Percentiles rank a stretch among this genome's conserved stretches.
These are phyloP conservation scores for Catostomus latipinnis DNA, from an alignment of 2,797 vertebrate species.

Conservation along the genomic window DNA sequence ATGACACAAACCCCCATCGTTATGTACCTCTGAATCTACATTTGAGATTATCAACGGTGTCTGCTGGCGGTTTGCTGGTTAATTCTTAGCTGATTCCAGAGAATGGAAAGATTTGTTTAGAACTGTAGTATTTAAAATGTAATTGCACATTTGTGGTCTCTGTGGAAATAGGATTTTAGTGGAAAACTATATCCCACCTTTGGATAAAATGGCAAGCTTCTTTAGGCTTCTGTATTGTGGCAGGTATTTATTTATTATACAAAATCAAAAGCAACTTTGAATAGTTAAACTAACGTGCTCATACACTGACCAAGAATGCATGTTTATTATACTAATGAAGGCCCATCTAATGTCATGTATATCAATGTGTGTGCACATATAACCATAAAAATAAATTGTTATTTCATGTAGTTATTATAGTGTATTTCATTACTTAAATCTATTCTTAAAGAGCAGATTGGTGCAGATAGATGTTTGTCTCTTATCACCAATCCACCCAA, in stretches of 20 bases:
- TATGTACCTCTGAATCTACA: not conserved
- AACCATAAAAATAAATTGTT: too few relatives aligned
- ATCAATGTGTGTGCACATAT: too few relatives aligned
- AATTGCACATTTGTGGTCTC: not conserved
- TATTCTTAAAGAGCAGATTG: not conserved
- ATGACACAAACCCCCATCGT: not conserved
- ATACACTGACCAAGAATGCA: not conserved
- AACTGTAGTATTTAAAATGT: not conserved
- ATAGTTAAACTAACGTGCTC: not conserved
- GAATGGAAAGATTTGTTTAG: not conserved
- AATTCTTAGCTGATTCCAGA: slow-evolving; percentile 10
- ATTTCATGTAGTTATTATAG: too few relatives aligned
- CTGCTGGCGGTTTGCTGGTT: not conserved
- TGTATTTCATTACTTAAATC: not conserved
- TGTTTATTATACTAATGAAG: too few relatives aligned
- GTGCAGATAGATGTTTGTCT: slow-evolving; percentile 16
- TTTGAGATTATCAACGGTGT: not conserved
- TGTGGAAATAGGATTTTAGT: not conserved
- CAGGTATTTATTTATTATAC: slow-evolving; percentile 27
- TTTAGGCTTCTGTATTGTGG: slow-evolving; percentile 19
- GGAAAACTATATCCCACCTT: not conserved
- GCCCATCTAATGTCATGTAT: too few relatives aligned
- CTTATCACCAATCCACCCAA: slow-evolving; percentile 56
- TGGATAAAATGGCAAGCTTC: slow-evolving; percentile 15
- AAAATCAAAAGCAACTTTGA: too few relatives aligned